Conservation (phyloP, 2,797 vertebrate species). For the Lateolabrax maculatus region DNA sequence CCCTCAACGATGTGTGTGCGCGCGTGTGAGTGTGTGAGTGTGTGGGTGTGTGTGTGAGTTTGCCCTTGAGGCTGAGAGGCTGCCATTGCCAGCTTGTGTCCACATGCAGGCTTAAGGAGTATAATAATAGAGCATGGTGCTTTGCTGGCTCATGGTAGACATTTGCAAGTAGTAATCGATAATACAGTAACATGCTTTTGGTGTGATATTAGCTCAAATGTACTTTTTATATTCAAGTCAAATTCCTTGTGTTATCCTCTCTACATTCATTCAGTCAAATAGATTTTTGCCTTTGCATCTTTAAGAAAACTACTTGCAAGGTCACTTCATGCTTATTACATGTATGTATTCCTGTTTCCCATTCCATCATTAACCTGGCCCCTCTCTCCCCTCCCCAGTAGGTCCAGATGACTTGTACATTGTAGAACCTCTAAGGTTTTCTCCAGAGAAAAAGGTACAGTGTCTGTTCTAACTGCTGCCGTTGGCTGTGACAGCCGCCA, state of each 20-base stretch:
- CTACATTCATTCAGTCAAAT: background rate
- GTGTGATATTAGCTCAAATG: conserved; percentile 13
- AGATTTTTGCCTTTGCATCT: conserved; percentile 16
- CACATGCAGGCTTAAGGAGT: conserved; percentile 64
- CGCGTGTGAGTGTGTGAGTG: conserved; percentile 22
- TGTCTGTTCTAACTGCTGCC: conserved; percentile 73
- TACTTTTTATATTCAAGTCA: background rate
- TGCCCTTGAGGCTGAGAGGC: conserved; percentile 53
- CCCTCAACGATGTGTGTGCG: conserved; percentile 21
- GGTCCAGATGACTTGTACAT: conserved; percentile 98
- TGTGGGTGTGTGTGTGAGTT: conserved; percentile 16
- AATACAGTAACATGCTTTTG: conserved; percentile 5
- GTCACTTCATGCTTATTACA: conserved; percentile 83
- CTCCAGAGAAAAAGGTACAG: conserved; percentile 99
- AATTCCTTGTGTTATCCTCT: conserved; percentile 10
- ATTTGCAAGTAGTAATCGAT: conserved; percentile 85
- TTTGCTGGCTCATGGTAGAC: conserved; percentile 76
- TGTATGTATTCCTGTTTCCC: conserved; percentile 84
- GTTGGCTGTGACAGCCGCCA: conserved; percentile 71
- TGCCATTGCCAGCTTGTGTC: conserved; percentile 78
- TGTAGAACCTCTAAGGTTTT: conserved; percentile 99
- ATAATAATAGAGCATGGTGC: conserved; percentile 75
- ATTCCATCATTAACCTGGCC: conserved; percentile 85
- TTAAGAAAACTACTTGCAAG: conserved; percentile 83
- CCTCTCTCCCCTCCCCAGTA: conserved; percentile 90